Conservation (phyloP, 2,888 invertebrate genomes). For the Syritta pipiens region DNA sequence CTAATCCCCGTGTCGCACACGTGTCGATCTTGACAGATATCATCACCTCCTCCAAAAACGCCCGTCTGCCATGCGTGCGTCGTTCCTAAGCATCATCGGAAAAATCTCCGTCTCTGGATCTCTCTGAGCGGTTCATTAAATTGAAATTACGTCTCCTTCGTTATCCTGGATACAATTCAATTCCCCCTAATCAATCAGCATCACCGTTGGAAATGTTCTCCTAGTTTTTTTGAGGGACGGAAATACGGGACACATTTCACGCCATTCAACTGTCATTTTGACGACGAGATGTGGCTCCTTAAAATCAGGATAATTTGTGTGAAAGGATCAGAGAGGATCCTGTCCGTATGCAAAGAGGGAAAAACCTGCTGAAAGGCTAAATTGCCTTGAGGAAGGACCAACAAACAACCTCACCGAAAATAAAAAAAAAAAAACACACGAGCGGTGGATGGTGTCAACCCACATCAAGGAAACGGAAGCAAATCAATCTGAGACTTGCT, state of each 20-base stretch:
- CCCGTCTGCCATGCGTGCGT: background rate
- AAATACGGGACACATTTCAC: slow-evolving; percentile 47
- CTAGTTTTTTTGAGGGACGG: too few species aligned
- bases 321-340: slow-evolving; percentile 25
- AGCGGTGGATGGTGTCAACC: slow-evolving; percentile 40
- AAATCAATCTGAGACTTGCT: slow-evolving; percentile 58
- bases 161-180: slow-evolving; percentile 47
- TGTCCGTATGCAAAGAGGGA: slow-evolving; percentile 2
- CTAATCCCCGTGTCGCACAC: slow-evolving; percentile 52
- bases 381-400: slow-evolving; percentile 53
- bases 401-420: too few species aligned
- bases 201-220: too few species aligned
- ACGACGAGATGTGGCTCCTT: background rate
- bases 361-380: slow-evolving; percentile 30
- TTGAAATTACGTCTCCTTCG: slow-evolving; percentile 47
- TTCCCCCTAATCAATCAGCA: slow-evolving; percentile 64
- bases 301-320: slow-evolving; percentile 58
- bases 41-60: background rate
- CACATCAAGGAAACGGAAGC: slow-evolving; percentile 58
- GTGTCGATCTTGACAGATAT: slow-evolving; percentile 63
- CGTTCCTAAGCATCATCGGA: too few species aligned
- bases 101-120: too few species aligned
- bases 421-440: too few species aligned
- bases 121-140: slow-evolving; percentile 57
- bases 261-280: slow-evolving; percentile 48